Evolutionary conservation across 2,113 vertebrate genomes (phyloP), one percentile per base, ranked within the genome.

Genomic region (Brachypteracias leptosomus): DNA sequence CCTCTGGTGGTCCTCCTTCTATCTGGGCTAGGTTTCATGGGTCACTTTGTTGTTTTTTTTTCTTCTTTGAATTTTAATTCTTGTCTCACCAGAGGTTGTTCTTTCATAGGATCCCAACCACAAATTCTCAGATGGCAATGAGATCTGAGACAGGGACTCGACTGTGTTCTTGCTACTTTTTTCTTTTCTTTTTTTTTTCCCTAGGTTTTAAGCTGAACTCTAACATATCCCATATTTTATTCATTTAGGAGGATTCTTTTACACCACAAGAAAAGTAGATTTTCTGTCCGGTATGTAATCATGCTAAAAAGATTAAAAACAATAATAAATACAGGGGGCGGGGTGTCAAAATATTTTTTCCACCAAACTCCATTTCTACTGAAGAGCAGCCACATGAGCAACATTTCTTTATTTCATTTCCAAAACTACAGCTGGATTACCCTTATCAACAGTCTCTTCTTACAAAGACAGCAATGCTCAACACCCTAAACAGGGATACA

Each of bases 61-160:
- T 66, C n/a, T 61, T 66, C 77, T 86, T 93, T 75, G 96, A 84
- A 93, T 89, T 88, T 95, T 96, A 97, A 97, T 96, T 93, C 92
- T 84, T 89, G 42, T 85, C 85, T 73, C 95, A 97, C 75, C 89
- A 95, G 95, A 93, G 92, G 94, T 81, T 96, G 73, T 88, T 96
- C 92, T 79, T 96, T 93, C 85, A 79, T 22, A 94, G 87, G 29
- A 94, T 86, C 85, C 40, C 79, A 88, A 59, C 40, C 79, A 92
- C 0, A 0, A 59, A 40, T 87, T 95, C 79, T 95, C 91, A 95
- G 80, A 95, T 77, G 71, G 78, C 87, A 75, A 25, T 58, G 89
- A 73, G 85, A 88, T 62, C 73, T 63, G 52, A 96, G 81, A 85
- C 1, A 14, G 46, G 71, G 36, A 73, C 14, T 54, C 65, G 63